A percentile compares a stretch with the other conserved stretches of the same genome.
phyloP scores from a whole-genome alignment of 2,888 invertebrate species.

The Gonocerus acuteangulatus region DNA sequence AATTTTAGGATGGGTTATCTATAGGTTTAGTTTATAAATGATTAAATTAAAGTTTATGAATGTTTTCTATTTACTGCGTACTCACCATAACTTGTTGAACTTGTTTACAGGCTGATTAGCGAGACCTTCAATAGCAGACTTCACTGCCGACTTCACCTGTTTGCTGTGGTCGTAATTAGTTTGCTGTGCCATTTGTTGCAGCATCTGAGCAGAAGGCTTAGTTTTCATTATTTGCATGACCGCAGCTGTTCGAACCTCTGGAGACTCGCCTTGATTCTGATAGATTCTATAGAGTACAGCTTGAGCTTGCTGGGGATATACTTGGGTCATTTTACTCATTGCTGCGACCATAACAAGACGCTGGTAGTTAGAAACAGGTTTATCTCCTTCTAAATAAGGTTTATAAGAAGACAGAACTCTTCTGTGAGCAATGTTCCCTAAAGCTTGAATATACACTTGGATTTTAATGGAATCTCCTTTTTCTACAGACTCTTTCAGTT shows the following conservation, averaged over 20 bases:
- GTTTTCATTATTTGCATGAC: constrained; percentile 54
- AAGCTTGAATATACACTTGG: constrained; percentile 55
- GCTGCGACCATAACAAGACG: constrained; percentile 56
- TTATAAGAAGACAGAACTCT: constrained; percentile 54
- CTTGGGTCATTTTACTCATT: constrained; percentile 48
- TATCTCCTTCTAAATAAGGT: constrained; percentile 57
- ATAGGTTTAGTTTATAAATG: too few species aligned
- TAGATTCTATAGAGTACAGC: constrained; percentile 58
- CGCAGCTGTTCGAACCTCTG: constrained; percentile 59
- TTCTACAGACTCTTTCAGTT: constrained; percentile 51
- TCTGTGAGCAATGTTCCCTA: constrained; percentile 59
- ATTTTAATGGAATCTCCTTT: constrained; percentile 51
- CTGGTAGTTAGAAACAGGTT: constrained; percentile 47
- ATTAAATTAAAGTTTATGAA: too few species aligned
- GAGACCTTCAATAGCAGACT: constrained; percentile 48
- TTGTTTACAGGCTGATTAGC: constrained; percentile 12
- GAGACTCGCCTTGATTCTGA: constrained; percentile 56
- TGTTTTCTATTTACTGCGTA: too few species aligned
- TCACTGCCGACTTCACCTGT: constrained; percentile 58
- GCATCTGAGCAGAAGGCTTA: constrained; percentile 54
- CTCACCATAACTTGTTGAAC: constrained; percentile 2
- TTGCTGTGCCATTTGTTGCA: constrained; percentile 62
- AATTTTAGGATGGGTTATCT: too few species aligned
- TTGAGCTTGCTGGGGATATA: constrained; percentile 50
- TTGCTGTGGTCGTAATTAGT: constrained; percentile 55